A percentile compares a stretch with the other conserved stretches of the same genome.
phyloP scores from a whole-genome alignment of 2,797 vertebrate species.

The Catharus ustulatus region DNA sequence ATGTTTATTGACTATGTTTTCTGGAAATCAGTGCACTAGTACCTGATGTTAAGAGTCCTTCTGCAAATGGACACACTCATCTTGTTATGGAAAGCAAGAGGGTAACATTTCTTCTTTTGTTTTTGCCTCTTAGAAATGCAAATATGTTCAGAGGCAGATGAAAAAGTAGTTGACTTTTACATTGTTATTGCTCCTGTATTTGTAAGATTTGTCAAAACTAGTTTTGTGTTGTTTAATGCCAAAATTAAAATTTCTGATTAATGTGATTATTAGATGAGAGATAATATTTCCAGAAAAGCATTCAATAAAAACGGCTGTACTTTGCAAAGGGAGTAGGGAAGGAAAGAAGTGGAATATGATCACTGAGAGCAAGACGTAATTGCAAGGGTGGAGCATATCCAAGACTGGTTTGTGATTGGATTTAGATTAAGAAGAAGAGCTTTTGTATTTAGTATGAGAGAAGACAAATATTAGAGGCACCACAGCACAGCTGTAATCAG shows the following conservation, averaged over 20 bases:
- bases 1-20: not conserved
- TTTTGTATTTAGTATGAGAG: not conserved
- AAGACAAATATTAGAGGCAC: not conserved
- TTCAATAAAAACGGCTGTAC: not conserved
- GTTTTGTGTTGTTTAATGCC: constrained; percentile 37
- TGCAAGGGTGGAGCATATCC: constrained; percentile 46
- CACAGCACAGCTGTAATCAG: constrained; percentile 2
- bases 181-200: constrained; percentile 22
- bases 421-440: constrained; percentile 29
- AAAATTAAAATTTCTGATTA: constrained; percentile 69
- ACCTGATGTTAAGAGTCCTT: not conserved
- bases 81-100: not conserved
- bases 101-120: not conserved
- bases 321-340: constrained; percentile 12
- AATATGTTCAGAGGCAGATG: not conserved
- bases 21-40: not conserved
- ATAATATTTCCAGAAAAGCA: constrained; percentile 1
- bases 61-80: not conserved
- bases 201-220: constrained; percentile 51
- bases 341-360: not conserved
- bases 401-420: constrained; percentile 58
- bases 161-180: constrained; percentile 31
- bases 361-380: not conserved
- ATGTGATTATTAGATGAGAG: constrained; percentile 57
- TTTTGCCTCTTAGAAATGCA: not conserved